Conservation (phyloP, 2,888 invertebrate species). For the Napeogenes inachia region DNA sequence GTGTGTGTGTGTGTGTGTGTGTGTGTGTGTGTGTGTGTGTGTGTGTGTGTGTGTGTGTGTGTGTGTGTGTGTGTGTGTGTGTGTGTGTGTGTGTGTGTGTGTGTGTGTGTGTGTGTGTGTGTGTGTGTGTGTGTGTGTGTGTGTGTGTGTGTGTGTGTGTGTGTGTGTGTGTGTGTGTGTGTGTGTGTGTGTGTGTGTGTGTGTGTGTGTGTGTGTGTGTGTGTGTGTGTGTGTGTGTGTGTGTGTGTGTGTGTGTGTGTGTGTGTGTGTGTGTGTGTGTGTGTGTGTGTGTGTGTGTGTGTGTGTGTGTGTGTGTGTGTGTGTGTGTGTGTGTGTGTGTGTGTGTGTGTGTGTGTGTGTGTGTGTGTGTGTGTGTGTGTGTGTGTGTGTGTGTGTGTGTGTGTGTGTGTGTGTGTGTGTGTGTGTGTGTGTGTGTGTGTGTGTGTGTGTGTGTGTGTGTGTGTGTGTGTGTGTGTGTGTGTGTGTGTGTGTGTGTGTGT, state of each 20-base stretch:
- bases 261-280: conserved; percentile 2
- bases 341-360: conserved; percentile 2
- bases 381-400: conserved; percentile 2
- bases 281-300: conserved; percentile 2
- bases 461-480: background rate
- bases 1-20: conserved; percentile 2
- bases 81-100: conserved; percentile 2
- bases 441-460: conserved; percentile 2
- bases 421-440: conserved; percentile 2
- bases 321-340: conserved; percentile 2
- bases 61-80: conserved; percentile 2
- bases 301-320: conserved; percentile 2
- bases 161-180: conserved; percentile 2
- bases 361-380: conserved; percentile 2
- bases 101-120: conserved; percentile 2
- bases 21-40: conserved; percentile 2
- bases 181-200: conserved; percentile 1
- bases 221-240: conserved; percentile 2
- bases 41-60: conserved; percentile 2
- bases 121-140: conserved; percentile 2
- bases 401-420: conserved; percentile 2
- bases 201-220: conserved; percentile 2
- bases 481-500: no score
- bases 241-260: conserved; percentile 2
- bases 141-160: conserved; percentile 2